These are phyloP conservation scores for Cerceris ruficornis DNA, from an alignment of 2,888 invertebrate genomes.

Conservation along the genomic window DNA sequence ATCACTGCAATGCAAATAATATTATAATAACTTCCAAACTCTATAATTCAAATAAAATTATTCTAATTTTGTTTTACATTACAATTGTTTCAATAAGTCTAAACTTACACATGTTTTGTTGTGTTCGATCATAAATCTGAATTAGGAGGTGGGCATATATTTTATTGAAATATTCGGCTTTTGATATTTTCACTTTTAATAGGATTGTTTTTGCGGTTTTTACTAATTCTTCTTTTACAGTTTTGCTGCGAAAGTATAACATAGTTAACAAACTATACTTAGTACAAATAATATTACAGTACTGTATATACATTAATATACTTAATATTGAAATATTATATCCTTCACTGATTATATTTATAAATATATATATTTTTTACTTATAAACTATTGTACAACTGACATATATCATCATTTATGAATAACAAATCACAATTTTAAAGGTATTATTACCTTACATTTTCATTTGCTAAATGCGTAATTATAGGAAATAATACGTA, in stretches of 20 bases:
- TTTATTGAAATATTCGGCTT: constrained; percentile 83
- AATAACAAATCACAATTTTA: too few relatives aligned
- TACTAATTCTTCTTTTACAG: constrained; percentile 83
- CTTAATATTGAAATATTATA: too few relatives aligned
- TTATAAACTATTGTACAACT: too few relatives aligned
- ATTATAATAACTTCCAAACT: neutral
- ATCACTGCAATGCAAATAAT: constrained; percentile 82
- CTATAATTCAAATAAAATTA: neutral
- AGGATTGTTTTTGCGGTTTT: constrained; percentile 83
- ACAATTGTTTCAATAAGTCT: too few relatives aligned
- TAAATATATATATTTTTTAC: too few relatives aligned
- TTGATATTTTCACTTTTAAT: constrained; percentile 82
- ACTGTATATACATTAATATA: too few relatives aligned
- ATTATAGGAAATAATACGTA: constrained; percentile 83
- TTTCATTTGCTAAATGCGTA: constrained; percentile 73
- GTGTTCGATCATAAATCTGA: constrained; percentile 83
- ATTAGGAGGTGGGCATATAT: constrained; percentile 83
- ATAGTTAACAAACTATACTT: neutral
- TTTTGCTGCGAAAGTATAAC: constrained; percentile 77
- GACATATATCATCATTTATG: too few relatives aligned
- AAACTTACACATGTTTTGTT: constrained; percentile 82
- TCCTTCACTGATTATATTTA: too few relatives aligned
- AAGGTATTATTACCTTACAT: constrained; percentile 66
- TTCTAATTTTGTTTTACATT: neutral
- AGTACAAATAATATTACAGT: neutral